Conservation (phyloP, 2,888 invertebrate genomes). For the Phyllotreta cruciferae region DNA sequence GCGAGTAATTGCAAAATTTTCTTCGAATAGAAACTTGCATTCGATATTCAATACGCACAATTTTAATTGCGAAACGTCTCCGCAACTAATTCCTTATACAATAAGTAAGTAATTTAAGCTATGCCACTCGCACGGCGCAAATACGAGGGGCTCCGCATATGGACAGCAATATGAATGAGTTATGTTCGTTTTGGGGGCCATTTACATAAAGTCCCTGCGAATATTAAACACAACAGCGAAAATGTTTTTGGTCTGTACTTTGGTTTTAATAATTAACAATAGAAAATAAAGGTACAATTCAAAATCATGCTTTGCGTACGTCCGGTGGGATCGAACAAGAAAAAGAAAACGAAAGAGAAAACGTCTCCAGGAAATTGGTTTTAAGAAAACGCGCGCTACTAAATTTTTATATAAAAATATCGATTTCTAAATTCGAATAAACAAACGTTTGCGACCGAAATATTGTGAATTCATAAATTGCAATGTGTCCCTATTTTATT, state of each 20-base stretch:
- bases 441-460: no score
- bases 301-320: conserved; percentile 54
- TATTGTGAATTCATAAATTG: no score
- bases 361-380: conserved; percentile 6
- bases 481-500: no score
- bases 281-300: conserved; percentile 62
- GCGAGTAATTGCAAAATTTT: no score
- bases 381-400: background rate
- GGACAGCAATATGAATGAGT: conserved; percentile 20
- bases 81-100: no score
- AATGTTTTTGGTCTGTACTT: conserved; percentile 59
- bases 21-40: no score
- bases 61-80: no score
- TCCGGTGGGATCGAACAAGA: conserved; percentile 28
- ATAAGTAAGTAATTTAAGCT: no score
- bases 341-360: conserved; percentile 1
- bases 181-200: conserved; percentile 27
- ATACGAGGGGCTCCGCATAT: background rate
- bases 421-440: no score
- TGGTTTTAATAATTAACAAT: conserved; percentile 62
- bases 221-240: conserved; percentile 52
- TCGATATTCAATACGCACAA: no score
- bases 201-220: conserved; percentile 46
- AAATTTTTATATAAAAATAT: no score
- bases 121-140: no score